phyloP scores from a whole-genome alignment of 1,140 invertebrate species.

The Gryllus bimaculatus region DNA sequence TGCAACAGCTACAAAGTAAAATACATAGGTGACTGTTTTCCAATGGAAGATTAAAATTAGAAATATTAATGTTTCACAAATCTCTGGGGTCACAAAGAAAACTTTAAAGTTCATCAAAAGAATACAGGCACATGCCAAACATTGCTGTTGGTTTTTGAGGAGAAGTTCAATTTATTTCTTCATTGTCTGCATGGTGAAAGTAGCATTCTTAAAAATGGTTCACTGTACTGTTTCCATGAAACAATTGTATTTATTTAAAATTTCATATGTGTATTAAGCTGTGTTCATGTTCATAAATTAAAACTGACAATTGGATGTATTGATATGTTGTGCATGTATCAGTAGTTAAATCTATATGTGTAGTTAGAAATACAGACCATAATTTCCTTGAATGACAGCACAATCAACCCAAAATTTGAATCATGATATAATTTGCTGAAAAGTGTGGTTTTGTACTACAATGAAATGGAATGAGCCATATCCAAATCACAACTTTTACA shows the following conservation, averaged over 20 bases:
- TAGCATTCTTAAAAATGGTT: not conserved
- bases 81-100: no score
- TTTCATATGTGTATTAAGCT: not conserved
- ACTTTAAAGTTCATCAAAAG: no score
- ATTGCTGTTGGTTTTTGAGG: no score
- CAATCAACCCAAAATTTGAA: not conserved
- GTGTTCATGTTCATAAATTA: not conserved
- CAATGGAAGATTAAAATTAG: no score
- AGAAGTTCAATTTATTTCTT: not conserved
- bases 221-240: not conserved
- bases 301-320: not conserved
- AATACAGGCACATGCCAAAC: no score
- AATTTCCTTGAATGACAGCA: not conserved
- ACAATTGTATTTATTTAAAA: not conserved
- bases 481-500: no score
- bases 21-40: no score
- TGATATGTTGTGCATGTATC: not conserved
- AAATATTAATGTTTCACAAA: no score
- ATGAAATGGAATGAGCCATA: no score
- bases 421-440: no score
- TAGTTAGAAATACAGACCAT: not conserved
- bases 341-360: not conserved
- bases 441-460: no score
- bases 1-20: no score
- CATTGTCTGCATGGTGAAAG: not conserved